phyloP scores from a whole-genome alignment of 2,797 vertebrate species.

The Manis pentadactyla region DNA sequence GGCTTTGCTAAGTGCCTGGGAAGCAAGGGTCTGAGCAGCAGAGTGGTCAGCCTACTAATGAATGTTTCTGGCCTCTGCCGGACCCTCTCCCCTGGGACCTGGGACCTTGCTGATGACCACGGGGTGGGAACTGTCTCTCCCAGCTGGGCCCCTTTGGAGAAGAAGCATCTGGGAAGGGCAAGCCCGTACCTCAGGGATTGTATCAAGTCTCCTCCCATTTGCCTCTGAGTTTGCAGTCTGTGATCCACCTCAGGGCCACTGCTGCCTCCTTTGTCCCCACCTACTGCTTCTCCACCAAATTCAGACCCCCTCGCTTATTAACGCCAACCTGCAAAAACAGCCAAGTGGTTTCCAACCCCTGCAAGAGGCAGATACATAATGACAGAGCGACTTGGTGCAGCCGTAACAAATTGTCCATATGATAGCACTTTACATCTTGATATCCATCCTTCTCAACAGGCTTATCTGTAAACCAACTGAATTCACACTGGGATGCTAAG shows the following conservation, averaged over 20 bases:
- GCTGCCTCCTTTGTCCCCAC: neutral
- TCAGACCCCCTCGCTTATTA: neutral
- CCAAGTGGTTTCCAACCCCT: constrained; percentile 17
- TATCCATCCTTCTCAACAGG: constrained; percentile 74
- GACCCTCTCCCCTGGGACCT: neutral
- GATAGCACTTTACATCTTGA: constrained; percentile 84
- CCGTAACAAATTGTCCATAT: constrained; percentile 83
- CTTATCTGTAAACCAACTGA: constrained; percentile 79
- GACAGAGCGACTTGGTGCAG: constrained; percentile 60
- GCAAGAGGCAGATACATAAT: constrained; percentile 65
- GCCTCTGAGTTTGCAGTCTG: neutral
- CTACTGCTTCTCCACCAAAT: neutral
- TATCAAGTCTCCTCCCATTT: neutral
- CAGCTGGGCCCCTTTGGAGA: neutral
- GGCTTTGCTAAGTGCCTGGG: neutral
- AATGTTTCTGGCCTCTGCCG: neutral
- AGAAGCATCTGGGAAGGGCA: neutral
- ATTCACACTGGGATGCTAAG: constrained; percentile 79
- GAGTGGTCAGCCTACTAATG: rapidly evolving
- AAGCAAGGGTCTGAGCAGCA: rapidly evolving
- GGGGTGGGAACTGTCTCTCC: neutral
- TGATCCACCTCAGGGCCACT: rapidly evolving
- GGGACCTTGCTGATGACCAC: neutral
- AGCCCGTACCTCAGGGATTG: neutral
- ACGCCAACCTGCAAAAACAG: neutral